Evolutionary conservation across 2,113 vertebrate genomes (phyloP).

Genomic region (Limanda limanda): DNA sequence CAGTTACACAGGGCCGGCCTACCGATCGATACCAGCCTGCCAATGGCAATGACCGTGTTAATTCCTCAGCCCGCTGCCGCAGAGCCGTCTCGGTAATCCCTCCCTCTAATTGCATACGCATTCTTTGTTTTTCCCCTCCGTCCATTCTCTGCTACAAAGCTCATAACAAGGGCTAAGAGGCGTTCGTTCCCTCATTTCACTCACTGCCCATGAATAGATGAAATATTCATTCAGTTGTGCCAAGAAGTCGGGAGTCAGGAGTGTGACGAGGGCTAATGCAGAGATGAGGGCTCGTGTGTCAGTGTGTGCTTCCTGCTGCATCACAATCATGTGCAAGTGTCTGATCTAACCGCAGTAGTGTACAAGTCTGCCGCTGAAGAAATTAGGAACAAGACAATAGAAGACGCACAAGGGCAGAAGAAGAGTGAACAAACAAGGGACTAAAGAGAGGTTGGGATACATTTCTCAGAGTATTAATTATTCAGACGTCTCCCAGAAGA

Average conservation of each 20-base stretch:
- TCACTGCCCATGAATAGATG: constrained; percentile 38
- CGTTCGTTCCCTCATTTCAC: constrained; percentile 34
- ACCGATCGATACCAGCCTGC: constrained; percentile 68
- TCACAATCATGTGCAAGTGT: constrained; percentile 33
- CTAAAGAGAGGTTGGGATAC: neutral
- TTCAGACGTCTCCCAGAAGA: constrained; percentile 59
- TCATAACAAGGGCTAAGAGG: constrained; percentile 7
- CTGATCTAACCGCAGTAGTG: no score
- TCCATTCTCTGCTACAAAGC: constrained; percentile 37
- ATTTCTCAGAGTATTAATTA: constrained; percentile 57
- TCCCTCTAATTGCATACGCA: constrained; percentile 52
- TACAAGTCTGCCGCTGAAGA: constrained; percentile 8
- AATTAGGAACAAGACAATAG: constrained; percentile 49
- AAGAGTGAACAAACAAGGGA: constrained; percentile 40
- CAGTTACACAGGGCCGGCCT: constrained; percentile 59
- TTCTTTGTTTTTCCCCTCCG: constrained; percentile 45
- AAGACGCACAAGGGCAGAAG: constrained; percentile 7
- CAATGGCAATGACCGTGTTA: constrained; percentile 66
- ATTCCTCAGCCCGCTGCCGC: constrained; percentile 47
- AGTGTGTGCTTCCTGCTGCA: constrained; percentile 50
- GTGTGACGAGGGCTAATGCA: constrained; percentile 33
- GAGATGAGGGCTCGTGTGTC: constrained; percentile 39
- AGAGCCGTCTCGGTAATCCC: constrained; percentile 29
- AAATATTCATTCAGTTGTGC: constrained; percentile 58
- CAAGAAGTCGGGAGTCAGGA: constrained; percentile 36